A percentile compares a stretch with the other conserved stretches of the same genome.
phyloP scores from a whole-genome alignment of 2,888 invertebrate species.

The Cantharis flavilabris region DNA sequence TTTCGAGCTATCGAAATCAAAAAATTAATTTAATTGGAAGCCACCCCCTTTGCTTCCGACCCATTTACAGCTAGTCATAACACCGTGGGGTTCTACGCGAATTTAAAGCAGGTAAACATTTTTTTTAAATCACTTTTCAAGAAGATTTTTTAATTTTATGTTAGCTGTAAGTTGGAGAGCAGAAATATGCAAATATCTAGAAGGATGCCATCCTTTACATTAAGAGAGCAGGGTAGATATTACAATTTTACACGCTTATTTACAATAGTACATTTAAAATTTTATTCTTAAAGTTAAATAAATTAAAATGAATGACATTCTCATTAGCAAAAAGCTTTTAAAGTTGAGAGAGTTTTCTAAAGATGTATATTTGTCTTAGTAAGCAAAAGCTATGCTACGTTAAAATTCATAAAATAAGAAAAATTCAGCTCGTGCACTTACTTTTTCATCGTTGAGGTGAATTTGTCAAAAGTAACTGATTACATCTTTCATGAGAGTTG shows the following conservation, averaged over 20 bases:
- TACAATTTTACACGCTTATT: neutral
- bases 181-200: neutral
- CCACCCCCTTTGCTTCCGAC: too few relatives aligned
- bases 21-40: too few relatives aligned
- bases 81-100: too few relatives aligned
- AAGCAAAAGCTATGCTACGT: neutral
- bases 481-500: slow-evolving; percentile 44
- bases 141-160: too few relatives aligned
- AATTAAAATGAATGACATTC: slow-evolving; percentile 13
- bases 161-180: too few relatives aligned
- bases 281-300: neutral
- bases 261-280: neutral
- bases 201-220: neutral
- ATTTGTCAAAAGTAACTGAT: slow-evolving; percentile 50
- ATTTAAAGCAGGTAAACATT: too few relatives aligned
- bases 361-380: neutral
- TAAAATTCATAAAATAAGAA: neutral
- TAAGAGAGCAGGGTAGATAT: neutral
- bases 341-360: neutral
- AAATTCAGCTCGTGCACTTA: slow-evolving; percentile 17
- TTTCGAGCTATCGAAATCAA: too few relatives aligned
- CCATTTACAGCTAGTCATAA: too few relatives aligned
- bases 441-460: slow-evolving; percentile 35
- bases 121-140: too few relatives aligned
- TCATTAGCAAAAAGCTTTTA: slow-evolving; percentile 28